phyloP scores from a whole-genome alignment of 2,888 invertebrate genomes.

The Pseudolycoriella hygida region DNA sequence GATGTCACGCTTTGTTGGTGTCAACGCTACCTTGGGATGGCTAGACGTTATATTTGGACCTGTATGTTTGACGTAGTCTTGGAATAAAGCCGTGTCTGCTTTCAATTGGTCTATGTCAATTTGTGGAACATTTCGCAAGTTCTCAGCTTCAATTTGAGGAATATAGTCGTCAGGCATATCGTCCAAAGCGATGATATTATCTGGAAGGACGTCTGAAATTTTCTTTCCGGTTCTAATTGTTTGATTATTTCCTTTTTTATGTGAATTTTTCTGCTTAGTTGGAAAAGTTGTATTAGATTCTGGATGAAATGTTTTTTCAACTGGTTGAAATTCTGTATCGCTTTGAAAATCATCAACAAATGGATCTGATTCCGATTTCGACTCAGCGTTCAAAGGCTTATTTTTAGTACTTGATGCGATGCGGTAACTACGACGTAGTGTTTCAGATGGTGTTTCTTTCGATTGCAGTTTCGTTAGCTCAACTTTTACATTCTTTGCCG shows the following conservation, averaged over 20 bases:
- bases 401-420: too few species aligned
- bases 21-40: constrained; percentile 8
- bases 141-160: constrained; percentile 7
- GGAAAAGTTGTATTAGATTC: too few species aligned
- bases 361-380: neutral
- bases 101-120: constrained; percentile 6
- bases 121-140: constrained; percentile 5
- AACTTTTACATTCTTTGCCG: constrained; percentile 8
- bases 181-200: too few species aligned
- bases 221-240: too few species aligned
- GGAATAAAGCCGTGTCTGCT: constrained; percentile 5
- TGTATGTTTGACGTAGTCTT: constrained; percentile 5
- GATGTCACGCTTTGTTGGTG: constrained; percentile 13
- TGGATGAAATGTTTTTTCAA: too few species aligned
- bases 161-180: constrained; percentile 3
- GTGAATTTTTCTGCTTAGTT: too few species aligned
- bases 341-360: constrained; percentile 7
- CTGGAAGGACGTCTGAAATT: too few species aligned
- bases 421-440: too few species aligned
- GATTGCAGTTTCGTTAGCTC: neutral
- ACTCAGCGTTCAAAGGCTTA: too few species aligned
- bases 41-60: constrained; percentile 11
- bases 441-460: neutral
- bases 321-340: constrained; percentile 7
- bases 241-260: too few species aligned